phyloP scores from a whole-genome alignment of 2,888 invertebrate genomes.

The Sthenelais limicola region DNA sequence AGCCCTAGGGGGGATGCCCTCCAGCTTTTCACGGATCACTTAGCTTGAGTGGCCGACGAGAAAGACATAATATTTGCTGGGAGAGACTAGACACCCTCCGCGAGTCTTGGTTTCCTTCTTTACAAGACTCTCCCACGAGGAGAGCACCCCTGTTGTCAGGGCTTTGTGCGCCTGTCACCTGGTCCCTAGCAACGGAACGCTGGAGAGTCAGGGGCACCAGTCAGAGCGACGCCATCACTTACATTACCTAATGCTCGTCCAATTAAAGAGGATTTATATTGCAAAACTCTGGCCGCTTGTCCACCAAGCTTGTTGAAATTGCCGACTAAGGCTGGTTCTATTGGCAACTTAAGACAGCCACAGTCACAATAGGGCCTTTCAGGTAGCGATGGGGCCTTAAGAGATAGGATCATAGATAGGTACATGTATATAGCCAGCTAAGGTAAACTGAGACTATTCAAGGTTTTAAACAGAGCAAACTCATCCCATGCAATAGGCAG shows the following conservation, averaged over 20 bases:
- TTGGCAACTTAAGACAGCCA: constrained; percentile 33
- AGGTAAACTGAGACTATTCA: constrained; percentile 31
- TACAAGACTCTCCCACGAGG: no score
- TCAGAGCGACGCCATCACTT: constrained; percentile 17
- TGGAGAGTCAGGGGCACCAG: constrained; percentile 7
- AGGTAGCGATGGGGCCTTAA: not conserved
- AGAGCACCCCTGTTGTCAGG: not conserved
- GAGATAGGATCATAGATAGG: constrained; percentile 5
- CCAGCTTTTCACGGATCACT: not conserved
- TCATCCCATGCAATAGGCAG: not conserved
- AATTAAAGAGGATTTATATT: constrained; percentile 34
- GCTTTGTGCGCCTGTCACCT: constrained; percentile 12
- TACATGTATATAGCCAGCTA: not conserved
- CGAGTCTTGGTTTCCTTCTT: no score
- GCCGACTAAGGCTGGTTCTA: constrained; percentile 8
- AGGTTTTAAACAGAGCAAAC: not conserved
- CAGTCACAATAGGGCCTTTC: constrained; percentile 3
- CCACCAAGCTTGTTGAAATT: no score
- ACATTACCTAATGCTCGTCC: constrained; percentile 22
- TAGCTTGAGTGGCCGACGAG: not conserved
- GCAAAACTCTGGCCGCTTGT: constrained; percentile 3
- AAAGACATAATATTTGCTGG: constrained; percentile 28
- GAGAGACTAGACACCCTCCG: constrained; percentile 4
- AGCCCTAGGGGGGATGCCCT: constrained; percentile 1
- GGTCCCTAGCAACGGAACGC: not conserved